phyloP scores from a whole-genome alignment of 1,140 invertebrate genomes.

The Trichogramma pretiosum region DNA sequence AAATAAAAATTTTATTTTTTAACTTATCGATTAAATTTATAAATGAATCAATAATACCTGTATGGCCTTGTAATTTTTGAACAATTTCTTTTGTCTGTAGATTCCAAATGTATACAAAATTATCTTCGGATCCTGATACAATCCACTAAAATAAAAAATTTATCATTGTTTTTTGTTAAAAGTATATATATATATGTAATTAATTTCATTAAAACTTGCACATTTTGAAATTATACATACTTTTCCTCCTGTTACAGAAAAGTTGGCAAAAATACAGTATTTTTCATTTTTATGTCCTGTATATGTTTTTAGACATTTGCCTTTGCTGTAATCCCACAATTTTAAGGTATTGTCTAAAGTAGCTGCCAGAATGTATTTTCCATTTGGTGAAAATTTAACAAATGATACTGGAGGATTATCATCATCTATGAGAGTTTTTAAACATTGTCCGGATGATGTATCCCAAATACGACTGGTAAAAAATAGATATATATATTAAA shows the following conservation, averaged over 20 bases:
- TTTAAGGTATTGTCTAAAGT: constrained; percentile 98
- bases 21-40: too few relatives aligned
- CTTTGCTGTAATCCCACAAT: constrained; percentile 98
- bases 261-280: constrained; percentile 99
- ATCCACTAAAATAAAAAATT: constrained; percentile 78
- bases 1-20: too few relatives aligned
- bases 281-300: constrained; percentile 98
- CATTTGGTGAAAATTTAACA: constrained; percentile 99
- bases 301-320: constrained; percentile 95
- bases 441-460: constrained; percentile 95
- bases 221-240: constrained; percentile 45
- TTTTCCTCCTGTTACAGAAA: constrained; percentile 98
- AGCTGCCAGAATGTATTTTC: constrained; percentile 97
- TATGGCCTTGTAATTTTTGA: constrained; percentile 93
- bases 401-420: constrained; percentile 99
- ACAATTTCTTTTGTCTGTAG: constrained; percentile 98
- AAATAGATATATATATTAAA: constrained; percentile 17
- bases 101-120: constrained; percentile 99
- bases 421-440: constrained; percentile 96
- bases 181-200: not conserved
- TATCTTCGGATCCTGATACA: constrained; percentile 99
- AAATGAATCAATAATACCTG: too few relatives aligned
- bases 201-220: not conserved
- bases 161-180: too few relatives aligned
- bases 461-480: constrained; percentile 94